Base-by-base conservation (phyloP, 2,113 vertebrate species). In the Spizaetus ornatus region DNA sequence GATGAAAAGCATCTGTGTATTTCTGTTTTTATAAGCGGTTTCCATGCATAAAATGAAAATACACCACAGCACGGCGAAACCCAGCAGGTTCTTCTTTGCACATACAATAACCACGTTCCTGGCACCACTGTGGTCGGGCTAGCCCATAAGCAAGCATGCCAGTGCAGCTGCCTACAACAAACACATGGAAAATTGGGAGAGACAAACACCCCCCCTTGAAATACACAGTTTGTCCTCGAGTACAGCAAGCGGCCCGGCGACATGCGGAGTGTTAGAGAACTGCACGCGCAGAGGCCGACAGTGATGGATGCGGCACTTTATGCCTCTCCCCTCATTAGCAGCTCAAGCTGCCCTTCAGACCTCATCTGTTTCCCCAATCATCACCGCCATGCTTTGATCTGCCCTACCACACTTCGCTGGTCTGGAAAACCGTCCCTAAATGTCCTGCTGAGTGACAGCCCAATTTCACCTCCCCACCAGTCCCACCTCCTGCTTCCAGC, bases 81-180 rank as follows among this genome's bases (percentile, higher is more conserved):
- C 31, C 65, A 69, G 40, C 42, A 42, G 56, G 72, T 36, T 62
- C 80, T 40, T 32, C 26, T 42, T 77, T 40, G 34, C 19, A 8
- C 4, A 7, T 6, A 19, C 1, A 3, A 18, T 16, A 77, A 48
- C 21, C n/a, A 40, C 25, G 4, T 26, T 48, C 47, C 71, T 25
- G 62, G 27, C 53, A 45, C 27, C 38, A 34, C 1, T 3, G 5
- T 11, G 27, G 52, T 7, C 0, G 0, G 70, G 61, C 45, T 67
- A 38, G 22, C 22, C 53, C 2, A 5, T 1, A 5, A 59, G 52
- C 36, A 32, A 36, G 32, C 3, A 4, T 52, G 78, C 18, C 3
- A 2, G 18, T 22, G 22, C 69, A 50, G 43, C 14, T 10, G 38
- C 67, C 20, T 31, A 23, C 2, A 2, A 43, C 21, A 31, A n/a